A percentile compares a stretch with the other conserved stretches of the same genome.
phyloP scores from a whole-genome alignment of 2,888 invertebrate species.

The Hololepta plana region DNA sequence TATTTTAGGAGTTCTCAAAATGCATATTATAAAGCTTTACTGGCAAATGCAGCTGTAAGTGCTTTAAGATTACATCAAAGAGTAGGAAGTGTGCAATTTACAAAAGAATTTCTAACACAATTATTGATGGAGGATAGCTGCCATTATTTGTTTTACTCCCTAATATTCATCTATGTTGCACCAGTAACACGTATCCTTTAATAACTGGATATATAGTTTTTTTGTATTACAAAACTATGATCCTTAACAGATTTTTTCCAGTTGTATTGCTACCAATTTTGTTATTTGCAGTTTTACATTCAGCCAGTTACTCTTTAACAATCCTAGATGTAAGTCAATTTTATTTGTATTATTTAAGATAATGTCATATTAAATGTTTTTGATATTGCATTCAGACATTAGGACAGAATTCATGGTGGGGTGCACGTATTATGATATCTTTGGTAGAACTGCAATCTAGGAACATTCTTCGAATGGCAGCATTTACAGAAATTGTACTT shows the following conservation, averaged over 20 bases:
- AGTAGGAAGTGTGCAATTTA: conserved; percentile 66
- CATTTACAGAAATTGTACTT: conserved; percentile 84
- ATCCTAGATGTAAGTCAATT: conserved; percentile 72
- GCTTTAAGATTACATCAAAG: conserved; percentile 90
- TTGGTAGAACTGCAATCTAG: conserved; percentile 81
- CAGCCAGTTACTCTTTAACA: conserved; percentile 77
- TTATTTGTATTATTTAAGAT: conserved; percentile 3
- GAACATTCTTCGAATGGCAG: conserved; percentile 77
- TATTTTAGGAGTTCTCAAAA: conserved; percentile 46
- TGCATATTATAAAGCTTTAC: conserved; percentile 78
- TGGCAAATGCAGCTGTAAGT: conserved; percentile 88
- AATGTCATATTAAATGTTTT: conserved; percentile 3
- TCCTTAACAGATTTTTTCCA: conserved; percentile 27
- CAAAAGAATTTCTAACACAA: conserved; percentile 61
- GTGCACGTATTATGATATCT: conserved; percentile 67
- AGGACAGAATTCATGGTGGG: conserved; percentile 86
- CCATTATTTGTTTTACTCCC: conserved; percentile 89
- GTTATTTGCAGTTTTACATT: conserved; percentile 82
- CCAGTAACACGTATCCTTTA: conserved; percentile 78
- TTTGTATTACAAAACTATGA: conserved; percentile 4
- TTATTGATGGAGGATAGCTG: conserved; percentile 83
- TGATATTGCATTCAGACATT: conserved; percentile 41
- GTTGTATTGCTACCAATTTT: conserved; percentile 84
- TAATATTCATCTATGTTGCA: conserved; percentile 81
- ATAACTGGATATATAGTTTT: conserved; percentile 1